Evolutionary conservation across 2,888 invertebrate species (phyloP), one percentile per base, ranked within the genome.

Genomic region (Cheilosia vernalis): DNA sequence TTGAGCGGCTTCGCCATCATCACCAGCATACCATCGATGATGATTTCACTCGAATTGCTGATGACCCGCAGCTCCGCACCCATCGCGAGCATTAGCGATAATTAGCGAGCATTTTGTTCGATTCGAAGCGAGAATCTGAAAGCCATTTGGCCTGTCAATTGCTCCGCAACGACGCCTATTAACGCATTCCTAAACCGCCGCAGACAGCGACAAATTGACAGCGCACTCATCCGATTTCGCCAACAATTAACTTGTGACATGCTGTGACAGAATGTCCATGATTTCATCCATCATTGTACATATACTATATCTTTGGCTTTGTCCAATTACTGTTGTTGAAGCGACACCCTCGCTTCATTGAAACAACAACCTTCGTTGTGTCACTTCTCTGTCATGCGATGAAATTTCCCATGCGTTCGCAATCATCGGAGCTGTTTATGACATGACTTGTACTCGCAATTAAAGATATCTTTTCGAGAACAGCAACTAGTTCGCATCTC

Each of bases 241-340:
- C 53, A 69, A 84, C 73, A 70, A 84, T 74, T 84, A 84, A 74
- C 27, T 79, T 44, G 56, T 74, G 79, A 79, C 67, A 83, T 73
- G 83, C 56, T 74, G 79, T 74, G 76, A 76, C 76, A 81, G 70
- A 60, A 60, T 53, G 40, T 49, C 47, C 56, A 64, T 53, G 58
- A 47, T 42, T 56, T 10, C 1, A 30, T 40, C 13, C 33, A 30
- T 13, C 21, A 2, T 21, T 10, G n/a, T n/a, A n/a, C n/a, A 63
- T 17, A 6, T 30, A 30, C 30, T 9, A 9, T 51, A 33, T 76
- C 81, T 42, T 58, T 79, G 42, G 37, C 13, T 58, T 58, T 30
- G 64, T 30, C 10, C 47, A 13, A 30, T 21, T 44, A 13, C 40
- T 21, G 17, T 30, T 33, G 27, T 21, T 37, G n/a, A 51, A 56